A percentile compares a stretch with the other conserved stretches of the same genome.
phyloP scores from a whole-genome alignment of 2,797 vertebrate species.

The Pseudochaenichthys georgianus region DNA sequence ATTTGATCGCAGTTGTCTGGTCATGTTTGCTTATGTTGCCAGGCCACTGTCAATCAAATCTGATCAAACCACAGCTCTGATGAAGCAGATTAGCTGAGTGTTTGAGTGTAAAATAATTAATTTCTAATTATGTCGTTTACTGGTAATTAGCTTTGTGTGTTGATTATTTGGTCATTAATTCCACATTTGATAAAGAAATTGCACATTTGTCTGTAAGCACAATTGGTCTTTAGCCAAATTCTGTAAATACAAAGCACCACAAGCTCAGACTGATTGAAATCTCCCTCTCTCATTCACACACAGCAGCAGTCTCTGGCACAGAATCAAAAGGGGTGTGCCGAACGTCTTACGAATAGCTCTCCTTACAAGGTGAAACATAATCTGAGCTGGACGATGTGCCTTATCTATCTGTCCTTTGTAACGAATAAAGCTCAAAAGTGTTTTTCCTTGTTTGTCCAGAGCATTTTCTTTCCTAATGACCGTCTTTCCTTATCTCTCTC shows the following conservation, averaged over 20 bases:
- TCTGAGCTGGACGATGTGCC: not conserved
- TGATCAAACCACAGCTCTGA: not conserved
- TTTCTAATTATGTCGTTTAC: not conserved
- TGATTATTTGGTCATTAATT: not conserved
- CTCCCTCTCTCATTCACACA: slow-evolving; percentile 1
- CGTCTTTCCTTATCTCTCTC: not conserved
- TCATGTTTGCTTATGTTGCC: not conserved
- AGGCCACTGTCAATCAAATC: not conserved
- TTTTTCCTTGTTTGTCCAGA: not conserved
- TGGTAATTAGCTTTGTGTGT: not conserved
- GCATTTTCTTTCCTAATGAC: not conserved
- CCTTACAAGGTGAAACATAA: slow-evolving; percentile 39
- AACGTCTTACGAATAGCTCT: slow-evolving; percentile 11
- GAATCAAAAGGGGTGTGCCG: slow-evolving; percentile 16
- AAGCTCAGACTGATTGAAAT: slow-evolving; percentile 21
- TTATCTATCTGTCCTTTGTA: slow-evolving; percentile 16
- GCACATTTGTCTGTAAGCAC: not conserved
- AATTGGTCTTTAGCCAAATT: not conserved
- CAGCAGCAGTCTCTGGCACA: slow-evolving; percentile 27
- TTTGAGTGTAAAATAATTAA: not conserved
- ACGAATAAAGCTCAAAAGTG: not conserved
- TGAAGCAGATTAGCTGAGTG: not conserved
- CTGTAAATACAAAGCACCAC: not conserved
- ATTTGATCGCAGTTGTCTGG: not conserved
- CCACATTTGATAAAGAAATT: not conserved